Conservation (phyloP, 2,888 invertebrate species). For the Dione vanillae region DNA sequence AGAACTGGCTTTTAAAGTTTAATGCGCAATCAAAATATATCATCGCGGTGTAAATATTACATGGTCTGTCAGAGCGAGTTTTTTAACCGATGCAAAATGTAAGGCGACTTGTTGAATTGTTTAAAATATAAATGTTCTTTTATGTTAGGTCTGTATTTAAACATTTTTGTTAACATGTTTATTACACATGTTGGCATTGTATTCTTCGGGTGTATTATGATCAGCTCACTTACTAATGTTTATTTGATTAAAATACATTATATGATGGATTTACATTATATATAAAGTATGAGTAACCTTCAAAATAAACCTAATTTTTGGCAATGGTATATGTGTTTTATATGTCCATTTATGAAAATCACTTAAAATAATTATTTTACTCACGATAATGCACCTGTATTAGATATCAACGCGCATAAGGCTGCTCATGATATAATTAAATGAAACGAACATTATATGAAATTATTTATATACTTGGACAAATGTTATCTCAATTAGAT, state of each 20-base stretch:
- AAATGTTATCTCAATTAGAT: too few relatives aligned
- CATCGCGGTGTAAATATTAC: conserved; percentile 17
- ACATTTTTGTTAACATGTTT: background rate
- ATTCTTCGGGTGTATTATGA: background rate
- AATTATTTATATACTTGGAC: background rate
- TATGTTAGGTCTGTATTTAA: conserved; percentile 1
- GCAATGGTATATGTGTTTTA: too few relatives aligned
- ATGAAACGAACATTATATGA: background rate
- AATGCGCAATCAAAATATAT: conserved; percentile 31
- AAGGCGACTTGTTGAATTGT: background rate
- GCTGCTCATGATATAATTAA: background rate
- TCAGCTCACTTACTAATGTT: background rate
- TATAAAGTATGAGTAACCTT: too few relatives aligned
- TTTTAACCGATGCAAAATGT: conserved; percentile 12
- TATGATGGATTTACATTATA: background rate
- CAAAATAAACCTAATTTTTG: too few relatives aligned
- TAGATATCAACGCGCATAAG: conserved; percentile 30
- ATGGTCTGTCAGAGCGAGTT: conserved; percentile 16
- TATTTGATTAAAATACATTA: conserved; percentile 1
- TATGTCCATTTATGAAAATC: too few relatives aligned
- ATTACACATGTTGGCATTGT: conserved; percentile 6
- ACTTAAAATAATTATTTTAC: too few relatives aligned
- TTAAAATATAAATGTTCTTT: background rate
- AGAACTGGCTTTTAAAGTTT: conserved; percentile 33
- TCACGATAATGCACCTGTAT: too few relatives aligned